Evolutionary conservation across 1,140 invertebrate genomes (phyloP), one percentile per base, ranked within the genome.

Genomic region (Watersipora subatra): DNA sequence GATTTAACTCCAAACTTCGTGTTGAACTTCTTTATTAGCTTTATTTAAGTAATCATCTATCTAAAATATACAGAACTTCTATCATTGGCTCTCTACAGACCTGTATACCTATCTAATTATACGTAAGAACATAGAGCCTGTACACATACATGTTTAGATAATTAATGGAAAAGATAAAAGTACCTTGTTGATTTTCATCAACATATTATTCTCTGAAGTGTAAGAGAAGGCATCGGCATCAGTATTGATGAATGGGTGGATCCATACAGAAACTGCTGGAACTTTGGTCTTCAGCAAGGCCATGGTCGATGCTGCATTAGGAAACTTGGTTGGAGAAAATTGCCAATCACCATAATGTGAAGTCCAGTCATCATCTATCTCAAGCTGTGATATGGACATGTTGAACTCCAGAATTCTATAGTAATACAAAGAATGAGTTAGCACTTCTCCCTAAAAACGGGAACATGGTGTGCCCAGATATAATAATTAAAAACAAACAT

Each of bases 321-420:
- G 84, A 76, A 94, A 93, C 73, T 87, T 89, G 0, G 74, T 78
- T 1, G 77, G 76, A 70, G 89, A 83, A 68, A 92, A 89, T 20
- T 80, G 82, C 19, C 88, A 80, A 22, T 89, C 87, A 1, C 92
- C 92, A 72, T 92, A 92, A 72, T 88, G 89, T 26, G 84, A 85
- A 73, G 92, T 89, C 90, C 91, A 94, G 2, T 87, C 84, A 73
- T 93, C 91, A 73, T 93, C 91, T 57, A 95, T 88, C 81, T 93
- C 90, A 2, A 93, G 69, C 69, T 89, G 89, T 66, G 88, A 88
- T 72, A 86, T 65, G 57, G 84, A 80, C 68, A 89, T 92, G 0
- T 84, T 85, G 70, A 87, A 71, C 0, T 79, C 70, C 0, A 81
- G 67, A 30, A 93, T 90, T 46, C 34, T 46, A 46, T n/a, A 46